Percentiles rank a stretch among this genome's conserved stretches.
phyloP scores from a whole-genome alignment of 2,113 vertebrate genomes.

The Hippocampus abdominalis region DNA sequence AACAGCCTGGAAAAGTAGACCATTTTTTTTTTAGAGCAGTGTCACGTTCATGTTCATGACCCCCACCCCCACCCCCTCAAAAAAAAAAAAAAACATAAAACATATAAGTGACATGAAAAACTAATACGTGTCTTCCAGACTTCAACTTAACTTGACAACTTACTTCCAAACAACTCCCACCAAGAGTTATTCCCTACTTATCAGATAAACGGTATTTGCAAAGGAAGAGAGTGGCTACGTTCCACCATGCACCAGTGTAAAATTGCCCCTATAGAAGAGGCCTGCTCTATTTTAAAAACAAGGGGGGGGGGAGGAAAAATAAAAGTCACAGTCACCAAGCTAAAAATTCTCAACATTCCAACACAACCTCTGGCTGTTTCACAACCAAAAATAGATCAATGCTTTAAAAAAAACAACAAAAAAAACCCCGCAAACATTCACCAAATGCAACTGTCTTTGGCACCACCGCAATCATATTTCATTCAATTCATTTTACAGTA shows the following conservation, averaged over 20 bases:
- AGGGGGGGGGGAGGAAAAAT: not conserved
- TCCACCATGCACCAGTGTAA: not conserved
- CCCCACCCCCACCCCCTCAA: no score
- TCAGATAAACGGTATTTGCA: no score
- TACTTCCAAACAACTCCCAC: not conserved
- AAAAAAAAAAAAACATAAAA: not conserved
- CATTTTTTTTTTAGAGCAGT: conserved; percentile 13
- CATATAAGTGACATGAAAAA: conserved; percentile 8
- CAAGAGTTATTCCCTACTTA: not conserved
- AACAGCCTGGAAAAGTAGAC: conserved; percentile 29
- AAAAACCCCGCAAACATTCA: not conserved
- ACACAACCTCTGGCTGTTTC: not conserved
- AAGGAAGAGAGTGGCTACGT: not conserved
- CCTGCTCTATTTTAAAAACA: not conserved
- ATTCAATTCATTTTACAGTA: conserved; percentile 1
- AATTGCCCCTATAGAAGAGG: not conserved
- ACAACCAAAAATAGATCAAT: conserved; percentile 5
- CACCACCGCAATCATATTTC: conserved; percentile 13
- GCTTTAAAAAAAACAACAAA: not conserved
- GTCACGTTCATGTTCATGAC: conserved; percentile 9
- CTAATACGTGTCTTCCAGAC: conserved; percentile 17
- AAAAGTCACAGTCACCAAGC: not conserved
- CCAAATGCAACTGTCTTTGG: not conserved
- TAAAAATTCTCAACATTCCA: conserved; percentile 2
- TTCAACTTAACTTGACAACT: not conserved